Evolutionary conservation across 2,113 vertebrate species (phyloP).

Genomic region (Spheniscus mendiculus): DNA sequence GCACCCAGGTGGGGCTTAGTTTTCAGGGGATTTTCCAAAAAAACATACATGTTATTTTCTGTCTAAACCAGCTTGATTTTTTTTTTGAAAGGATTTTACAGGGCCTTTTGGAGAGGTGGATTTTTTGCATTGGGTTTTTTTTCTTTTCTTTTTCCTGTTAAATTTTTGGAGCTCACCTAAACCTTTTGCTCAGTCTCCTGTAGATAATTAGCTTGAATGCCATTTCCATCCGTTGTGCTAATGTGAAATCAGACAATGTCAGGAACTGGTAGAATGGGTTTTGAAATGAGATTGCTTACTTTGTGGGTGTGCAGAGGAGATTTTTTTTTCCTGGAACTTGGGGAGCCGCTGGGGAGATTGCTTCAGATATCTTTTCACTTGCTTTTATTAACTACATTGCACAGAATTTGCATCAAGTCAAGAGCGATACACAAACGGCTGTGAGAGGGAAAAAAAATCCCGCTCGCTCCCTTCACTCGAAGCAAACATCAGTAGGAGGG

Average conservation of each 20-base stretch:
- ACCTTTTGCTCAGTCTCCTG: slow-evolving; percentile 53
- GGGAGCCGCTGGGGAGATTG: not conserved
- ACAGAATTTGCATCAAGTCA: not conserved
- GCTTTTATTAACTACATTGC: not conserved
- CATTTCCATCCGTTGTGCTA: slow-evolving; percentile 62
- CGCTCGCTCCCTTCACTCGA: not conserved
- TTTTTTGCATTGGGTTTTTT: not conserved
- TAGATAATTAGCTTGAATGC: slow-evolving; percentile 65
- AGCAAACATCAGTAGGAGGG: not conserved
- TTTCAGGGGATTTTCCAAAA: not conserved
- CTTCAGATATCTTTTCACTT: not conserved
- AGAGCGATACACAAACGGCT: not conserved
- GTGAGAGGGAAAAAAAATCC: not conserved
- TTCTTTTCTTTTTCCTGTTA: not conserved
- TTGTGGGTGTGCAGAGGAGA: slow-evolving; percentile 25
- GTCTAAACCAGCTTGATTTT: not conserved
- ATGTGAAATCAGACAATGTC: slow-evolving; percentile 65
- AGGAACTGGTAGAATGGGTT: slow-evolving; percentile 54
- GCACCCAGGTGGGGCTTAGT: not conserved
- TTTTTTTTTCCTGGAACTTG: not conserved
- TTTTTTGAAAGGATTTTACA: not conserved
- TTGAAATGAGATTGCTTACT: slow-evolving; percentile 56
- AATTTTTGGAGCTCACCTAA: slow-evolving; percentile 58
- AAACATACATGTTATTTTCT: not conserved
- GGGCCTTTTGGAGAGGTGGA: not conserved